A percentile compares a stretch with the other conserved stretches of the same genome.
These are phyloP conservation scores for Drosophila pectinifera DNA, from an alignment of 1,140 invertebrate genomes.

Conservation along the genomic window DNA sequence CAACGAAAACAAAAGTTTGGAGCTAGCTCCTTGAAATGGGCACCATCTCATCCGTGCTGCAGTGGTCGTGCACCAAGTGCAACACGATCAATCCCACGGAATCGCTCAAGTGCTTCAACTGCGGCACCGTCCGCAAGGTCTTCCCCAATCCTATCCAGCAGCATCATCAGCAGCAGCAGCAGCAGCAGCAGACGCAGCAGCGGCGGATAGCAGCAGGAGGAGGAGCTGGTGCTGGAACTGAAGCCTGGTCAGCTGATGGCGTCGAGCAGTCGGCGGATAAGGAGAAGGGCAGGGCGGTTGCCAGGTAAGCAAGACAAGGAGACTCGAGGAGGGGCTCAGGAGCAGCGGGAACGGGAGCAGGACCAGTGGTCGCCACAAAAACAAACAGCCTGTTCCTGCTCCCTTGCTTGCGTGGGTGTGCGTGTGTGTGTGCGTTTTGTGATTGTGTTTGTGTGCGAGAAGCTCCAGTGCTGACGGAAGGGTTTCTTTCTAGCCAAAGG, in stretches of 20 bases:
- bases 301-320: conserved; percentile 12
- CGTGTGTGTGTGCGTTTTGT: conserved; percentile 10
- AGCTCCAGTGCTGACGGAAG: conserved; percentile 18
- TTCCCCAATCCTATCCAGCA: conserved; percentile 66
- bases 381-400: conserved; percentile 33
- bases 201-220: conserved; percentile 37
- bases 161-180: conserved; percentile 32
- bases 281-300: conserved; percentile 34
- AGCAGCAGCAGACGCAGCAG: conserved; percentile 42
- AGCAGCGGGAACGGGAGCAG: conserved; percentile 13
- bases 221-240: conserved; percentile 9
- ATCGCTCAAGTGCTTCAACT: conserved; percentile 91
- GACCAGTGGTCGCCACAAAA: conserved; percentile 36
- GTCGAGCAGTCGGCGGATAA: conserved; percentile 9
- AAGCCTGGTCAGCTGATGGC: conserved; percentile 17
- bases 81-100: conserved; percentile 94
- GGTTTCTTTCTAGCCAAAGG: not conserved
- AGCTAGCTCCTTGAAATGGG: conserved; percentile 89
- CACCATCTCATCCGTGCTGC: conserved; percentile 94
- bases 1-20: conserved; percentile 42
- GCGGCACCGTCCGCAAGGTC: conserved; percentile 88
- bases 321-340: not conserved
- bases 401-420: conserved; percentile 11
- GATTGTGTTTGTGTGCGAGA: conserved; percentile 5
- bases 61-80: conserved; percentile 95